Conservation (phyloP, 2,888 invertebrate species). For the Minunthozetes semirufus region DNA sequence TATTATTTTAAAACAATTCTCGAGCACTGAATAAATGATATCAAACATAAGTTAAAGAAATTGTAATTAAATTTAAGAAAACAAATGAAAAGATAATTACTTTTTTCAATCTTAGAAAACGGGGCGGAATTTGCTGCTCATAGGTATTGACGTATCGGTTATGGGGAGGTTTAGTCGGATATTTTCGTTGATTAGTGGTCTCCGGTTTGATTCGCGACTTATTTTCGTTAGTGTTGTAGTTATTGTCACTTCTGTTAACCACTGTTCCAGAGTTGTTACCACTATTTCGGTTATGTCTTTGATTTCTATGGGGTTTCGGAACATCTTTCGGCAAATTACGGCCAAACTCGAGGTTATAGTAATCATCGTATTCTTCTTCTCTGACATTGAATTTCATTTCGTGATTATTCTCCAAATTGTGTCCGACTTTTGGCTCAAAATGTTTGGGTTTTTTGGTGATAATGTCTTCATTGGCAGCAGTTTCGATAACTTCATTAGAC, state of each 20-base stretch:
- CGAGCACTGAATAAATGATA: too few relatives aligned
- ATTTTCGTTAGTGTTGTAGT: neutral
- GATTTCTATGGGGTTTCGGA: neutral
- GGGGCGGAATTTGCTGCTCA: conserved; percentile 25
- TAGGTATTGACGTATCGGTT: conserved; percentile 13
- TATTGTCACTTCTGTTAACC: neutral
- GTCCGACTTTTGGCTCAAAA: neutral
- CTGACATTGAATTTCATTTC: neutral
- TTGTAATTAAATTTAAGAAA: neutral
- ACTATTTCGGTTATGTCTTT: neutral
- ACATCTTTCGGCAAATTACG: neutral
- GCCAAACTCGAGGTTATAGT: conserved; percentile 2
- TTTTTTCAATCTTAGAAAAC: conserved; percentile 13
- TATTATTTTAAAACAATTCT: neutral
- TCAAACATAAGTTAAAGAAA: neutral
- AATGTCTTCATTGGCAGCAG: neutral
- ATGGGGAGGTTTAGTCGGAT: neutral
- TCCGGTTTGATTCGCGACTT: conserved; percentile 4
- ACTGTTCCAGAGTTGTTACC: neutral
- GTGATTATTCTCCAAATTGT: neutral
- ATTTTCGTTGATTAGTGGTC: neutral
- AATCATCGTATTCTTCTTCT: conserved; percentile 2
- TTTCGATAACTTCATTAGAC: neutral
- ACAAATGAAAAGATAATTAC: neutral
- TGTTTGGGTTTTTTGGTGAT: neutral